phyloP scores from a whole-genome alignment of 2,888 invertebrate species.

The Pachydiplax longipennis region DNA sequence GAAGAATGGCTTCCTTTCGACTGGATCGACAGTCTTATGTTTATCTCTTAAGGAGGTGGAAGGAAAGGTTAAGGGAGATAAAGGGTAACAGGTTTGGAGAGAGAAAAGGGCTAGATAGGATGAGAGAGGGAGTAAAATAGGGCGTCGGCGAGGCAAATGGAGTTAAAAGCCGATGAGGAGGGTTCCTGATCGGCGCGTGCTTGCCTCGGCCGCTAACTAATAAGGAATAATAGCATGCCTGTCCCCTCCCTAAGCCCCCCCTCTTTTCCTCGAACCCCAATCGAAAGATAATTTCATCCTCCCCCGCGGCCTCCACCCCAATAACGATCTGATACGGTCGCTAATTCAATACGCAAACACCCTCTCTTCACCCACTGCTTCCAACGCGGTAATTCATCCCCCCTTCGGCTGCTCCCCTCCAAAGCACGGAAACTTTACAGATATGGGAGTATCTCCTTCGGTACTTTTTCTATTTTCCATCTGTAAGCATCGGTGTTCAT shows the following conservation, averaged over 20 bases:
- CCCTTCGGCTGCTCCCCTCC: not conserved
- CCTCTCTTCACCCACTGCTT: not conserved
- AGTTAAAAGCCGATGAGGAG: not conserved
- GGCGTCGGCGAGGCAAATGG: not conserved
- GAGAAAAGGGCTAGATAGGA: not conserved
- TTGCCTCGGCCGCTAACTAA: slow-evolving; percentile 23
- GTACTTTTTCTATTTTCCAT: not conserved
- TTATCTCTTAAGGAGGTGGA: not conserved
- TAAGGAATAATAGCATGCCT: slow-evolving; percentile 9
- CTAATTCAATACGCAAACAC: slow-evolving; percentile 22
- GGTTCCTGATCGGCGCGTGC: not conserved
- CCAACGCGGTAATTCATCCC: slow-evolving; percentile 26
- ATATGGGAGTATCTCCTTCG: too few species aligned
- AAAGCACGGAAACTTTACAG: not conserved
- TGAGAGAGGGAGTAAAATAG: not conserved
- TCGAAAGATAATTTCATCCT: slow-evolving; percentile 37
- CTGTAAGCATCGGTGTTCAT: too few species aligned
- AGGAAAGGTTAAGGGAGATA: not conserved
- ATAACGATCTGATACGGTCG: slow-evolving; percentile 36
- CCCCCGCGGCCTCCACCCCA: slow-evolving; percentile 17
- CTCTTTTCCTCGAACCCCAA: not conserved
- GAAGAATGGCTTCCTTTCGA: too few species aligned
- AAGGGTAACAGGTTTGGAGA: not conserved
- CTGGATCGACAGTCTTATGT: too few species aligned
- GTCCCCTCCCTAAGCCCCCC: not conserved